Base-by-base conservation (phyloP, 2,888 invertebrate genomes). In the Yponomeuta cagnagella region DNA sequence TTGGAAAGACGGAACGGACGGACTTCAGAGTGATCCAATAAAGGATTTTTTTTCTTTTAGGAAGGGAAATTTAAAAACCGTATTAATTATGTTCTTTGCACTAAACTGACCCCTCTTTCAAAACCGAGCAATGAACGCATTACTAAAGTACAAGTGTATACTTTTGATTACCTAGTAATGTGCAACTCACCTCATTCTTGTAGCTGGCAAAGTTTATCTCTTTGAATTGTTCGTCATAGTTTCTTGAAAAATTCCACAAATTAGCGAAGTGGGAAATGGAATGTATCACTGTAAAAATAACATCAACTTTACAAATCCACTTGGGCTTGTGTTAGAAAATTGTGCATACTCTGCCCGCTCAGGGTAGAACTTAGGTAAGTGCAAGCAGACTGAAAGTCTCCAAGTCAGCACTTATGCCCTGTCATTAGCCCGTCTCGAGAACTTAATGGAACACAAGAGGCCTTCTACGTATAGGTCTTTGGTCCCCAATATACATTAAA, bases 191-290 rank as follows among this genome's bases (percentile, higher is more conserved):
- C 89, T 90, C 86, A 77, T 89, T 83, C 77, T 80, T 89, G 78
- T 88, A 90, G 74, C 77, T 80, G 23, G 93, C 93, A 74, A 93
- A 88, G 81, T 93, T 93, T 77, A 93, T 87, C 76, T 91, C 92
- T 43, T 74, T 77, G 74, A 82, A 80, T 73, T 78, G 76, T 71
- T 85, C 82, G 77, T 93, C 89, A 84, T 89, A 93, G 74, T 88
- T 82, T 74, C 85, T 84, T 64, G 93, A 93, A 83, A 93, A 93
- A 82, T 93, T 93, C 86, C 91, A 88, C 75, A 93, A 86, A 82
- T 93, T 93, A 72, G 88, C 83, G 74, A 93, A 87, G 80, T 93
- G 93, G 68, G 93, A 93, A 75, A 86, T 82, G 76, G 93, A 91
- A 85, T 93, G 93, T 78, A 91, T 78, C 76, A 91, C 93, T 93